phyloP scores from a whole-genome alignment of 1,140 invertebrate genomes.

The Stenopsyche tienmushanensis region DNA sequence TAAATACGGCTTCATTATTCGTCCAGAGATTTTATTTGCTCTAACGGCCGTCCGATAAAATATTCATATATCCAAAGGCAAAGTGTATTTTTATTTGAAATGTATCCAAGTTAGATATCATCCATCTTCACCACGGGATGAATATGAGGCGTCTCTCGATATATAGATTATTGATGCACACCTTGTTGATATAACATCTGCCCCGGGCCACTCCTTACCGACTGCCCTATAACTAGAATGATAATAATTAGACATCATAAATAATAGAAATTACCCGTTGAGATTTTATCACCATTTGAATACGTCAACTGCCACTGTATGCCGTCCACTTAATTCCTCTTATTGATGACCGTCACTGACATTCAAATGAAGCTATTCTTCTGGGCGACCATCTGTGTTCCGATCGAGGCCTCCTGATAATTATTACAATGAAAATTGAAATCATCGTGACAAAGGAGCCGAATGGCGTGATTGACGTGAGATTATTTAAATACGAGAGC shows the following conservation, averaged over 20 bases:
- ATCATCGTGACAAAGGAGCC: conserved; percentile 11
- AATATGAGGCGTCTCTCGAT: no score
- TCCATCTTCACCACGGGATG: neutral
- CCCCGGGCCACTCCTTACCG: conserved; percentile 18
- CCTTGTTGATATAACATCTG: conserved; percentile 29
- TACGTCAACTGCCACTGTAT: conserved; percentile 33
- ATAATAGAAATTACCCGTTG: conserved; percentile 33
- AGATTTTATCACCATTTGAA: conserved; percentile 33
- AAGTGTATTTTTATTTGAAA: no score
- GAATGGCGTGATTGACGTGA: conserved; percentile 19
- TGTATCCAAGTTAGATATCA: no score
- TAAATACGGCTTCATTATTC: conserved; percentile 35
- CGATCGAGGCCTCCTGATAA: conserved; percentile 3
- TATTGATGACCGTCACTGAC: neutral
- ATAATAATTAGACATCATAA: conserved; percentile 35
- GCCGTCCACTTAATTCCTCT: neutral
- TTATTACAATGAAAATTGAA: neutral
- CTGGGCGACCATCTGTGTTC: conserved; percentile 5
- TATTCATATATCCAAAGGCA: neutral
- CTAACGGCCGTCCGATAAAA: neutral
- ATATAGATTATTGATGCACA: conserved; percentile 21
- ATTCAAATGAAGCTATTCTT: neutral
- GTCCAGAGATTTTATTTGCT: neutral
- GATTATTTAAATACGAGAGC: neutral
- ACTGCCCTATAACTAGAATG: neutral